Conservation (phyloP, 2,888 invertebrate genomes). For the Acronicta psi region DNA sequence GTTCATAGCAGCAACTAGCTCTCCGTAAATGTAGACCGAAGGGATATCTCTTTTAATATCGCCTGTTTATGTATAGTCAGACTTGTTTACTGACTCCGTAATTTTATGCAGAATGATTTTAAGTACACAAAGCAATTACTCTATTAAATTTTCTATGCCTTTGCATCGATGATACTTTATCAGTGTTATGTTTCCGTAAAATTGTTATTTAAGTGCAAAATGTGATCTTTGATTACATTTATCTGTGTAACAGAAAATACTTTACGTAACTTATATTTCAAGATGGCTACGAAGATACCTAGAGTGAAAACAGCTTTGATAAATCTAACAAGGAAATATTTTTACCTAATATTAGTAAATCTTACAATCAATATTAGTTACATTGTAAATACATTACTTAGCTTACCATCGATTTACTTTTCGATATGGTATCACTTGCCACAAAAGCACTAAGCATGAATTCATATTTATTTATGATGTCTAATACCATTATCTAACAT, state of each 20-base stretch:
- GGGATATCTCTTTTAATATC: constrained; percentile 22
- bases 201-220: constrained; percentile 28
- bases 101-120: constrained; percentile 1
- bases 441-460: too few species aligned
- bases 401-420: background rate
- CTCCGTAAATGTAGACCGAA: constrained; percentile 41
- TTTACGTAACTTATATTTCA: constrained; percentile 14
- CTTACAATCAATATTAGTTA: too few species aligned
- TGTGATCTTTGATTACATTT: constrained; percentile 22
- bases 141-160: background rate
- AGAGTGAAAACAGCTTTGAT: constrained; percentile 9
- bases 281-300: constrained; percentile 24
- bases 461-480: too few species aligned
- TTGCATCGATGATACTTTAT: constrained; percentile 6
- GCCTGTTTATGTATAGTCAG: too few species aligned
- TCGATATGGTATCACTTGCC: background rate
- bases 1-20: constrained; percentile 27
- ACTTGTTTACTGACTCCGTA: too few species aligned
- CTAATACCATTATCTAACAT: too few species aligned
- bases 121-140: background rate
- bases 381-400: background rate
- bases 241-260: constrained; percentile 20
- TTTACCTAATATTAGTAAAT: constrained; percentile 5
- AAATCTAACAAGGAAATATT: constrained; percentile 15
- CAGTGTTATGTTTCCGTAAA: constrained; percentile 17